A percentile compares a stretch with the other conserved stretches of the same genome.
Evolutionary conservation across 2,113 vertebrate species (phyloP).

Genomic region (Sinocyclocheilus anophthalmus): DNA sequence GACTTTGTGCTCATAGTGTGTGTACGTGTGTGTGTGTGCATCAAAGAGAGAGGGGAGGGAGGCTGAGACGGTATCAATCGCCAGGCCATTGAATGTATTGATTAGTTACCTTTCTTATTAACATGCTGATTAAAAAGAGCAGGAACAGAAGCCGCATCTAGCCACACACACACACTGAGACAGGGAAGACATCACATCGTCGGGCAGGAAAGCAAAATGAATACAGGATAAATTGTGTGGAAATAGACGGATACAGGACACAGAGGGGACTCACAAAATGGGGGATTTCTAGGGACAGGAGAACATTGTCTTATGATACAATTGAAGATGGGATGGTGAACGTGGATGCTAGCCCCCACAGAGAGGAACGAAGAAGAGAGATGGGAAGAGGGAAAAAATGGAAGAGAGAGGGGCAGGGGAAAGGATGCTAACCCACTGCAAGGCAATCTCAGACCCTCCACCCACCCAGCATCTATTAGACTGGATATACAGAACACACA

Average conservation of each 20-base stretch:
- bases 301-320: slow-evolving; percentile 28
- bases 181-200: slow-evolving; percentile 42
- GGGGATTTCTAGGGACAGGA: slow-evolving; percentile 37
- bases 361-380: slow-evolving; percentile 49
- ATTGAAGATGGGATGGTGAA: slow-evolving; percentile 59
- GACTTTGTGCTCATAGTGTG: slow-evolving; percentile 38
- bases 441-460: slow-evolving; percentile 67
- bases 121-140: slow-evolving; percentile 84
- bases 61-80: slow-evolving; percentile 82
- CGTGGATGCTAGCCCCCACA: slow-evolving; percentile 55
- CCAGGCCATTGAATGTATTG: slow-evolving; percentile 83
- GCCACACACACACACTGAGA: slow-evolving; percentile 55
- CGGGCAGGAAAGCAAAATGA: slow-evolving; percentile 50
- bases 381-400: slow-evolving; percentile 18
- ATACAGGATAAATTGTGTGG: slow-evolving; percentile 30
- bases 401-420: slow-evolving; percentile 45
- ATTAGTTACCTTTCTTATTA: slow-evolving; percentile 88
- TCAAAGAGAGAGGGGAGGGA: slow-evolving; percentile 65
- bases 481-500: slow-evolving; percentile 61
- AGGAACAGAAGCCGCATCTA: slow-evolving; percentile 64
- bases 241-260: slow-evolving; percentile 50
- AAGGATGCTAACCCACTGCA: slow-evolving; percentile 59
- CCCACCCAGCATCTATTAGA: slow-evolving; percentile 48
- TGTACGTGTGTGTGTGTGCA: slow-evolving; percentile 25
- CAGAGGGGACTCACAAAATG: background rate